Evolutionary conservation across 1,140 invertebrate genomes (phyloP).

Genomic region (Arctopsyche grandis): DNA sequence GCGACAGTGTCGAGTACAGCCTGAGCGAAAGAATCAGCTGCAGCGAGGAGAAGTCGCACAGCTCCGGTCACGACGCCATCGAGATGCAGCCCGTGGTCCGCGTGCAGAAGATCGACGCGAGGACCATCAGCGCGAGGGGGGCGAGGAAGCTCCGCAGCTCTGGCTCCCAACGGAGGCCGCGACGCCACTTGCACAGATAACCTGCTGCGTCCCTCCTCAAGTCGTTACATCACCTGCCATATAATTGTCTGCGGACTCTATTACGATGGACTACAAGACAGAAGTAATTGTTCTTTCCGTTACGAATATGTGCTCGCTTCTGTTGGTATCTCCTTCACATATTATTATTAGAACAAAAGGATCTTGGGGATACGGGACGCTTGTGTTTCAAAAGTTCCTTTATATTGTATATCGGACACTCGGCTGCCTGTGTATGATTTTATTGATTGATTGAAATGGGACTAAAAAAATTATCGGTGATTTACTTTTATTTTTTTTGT

Average conservation of each 20-base stretch:
- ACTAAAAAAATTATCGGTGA: neutral
- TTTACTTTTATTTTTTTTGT: neutral
- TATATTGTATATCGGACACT: neutral
- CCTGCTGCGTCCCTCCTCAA: constrained; percentile 52
- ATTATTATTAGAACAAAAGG: neutral
- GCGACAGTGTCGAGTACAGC: constrained; percentile 32
- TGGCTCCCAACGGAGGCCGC: constrained; percentile 45
- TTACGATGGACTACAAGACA: constrained; percentile 26
- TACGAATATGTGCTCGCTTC: neutral
- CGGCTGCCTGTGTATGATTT: constrained; percentile 7
- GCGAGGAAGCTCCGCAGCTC: constrained; percentile 57
- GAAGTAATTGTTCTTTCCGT: neutral
- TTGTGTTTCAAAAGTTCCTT: constrained; percentile 46
- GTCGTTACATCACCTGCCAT: constrained; percentile 29
- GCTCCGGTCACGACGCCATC: constrained; percentile 46
- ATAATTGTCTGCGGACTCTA: constrained; percentile 33
- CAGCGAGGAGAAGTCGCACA: constrained; percentile 52
- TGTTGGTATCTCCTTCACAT: constrained; percentile 12
- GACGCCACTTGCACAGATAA: constrained; percentile 57
- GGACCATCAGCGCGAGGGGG: constrained; percentile 53
- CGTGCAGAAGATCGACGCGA: constrained; percentile 61
- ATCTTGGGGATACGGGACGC: constrained; percentile 47
- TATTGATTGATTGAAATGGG: neutral
- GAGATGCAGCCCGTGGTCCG: constrained; percentile 63
- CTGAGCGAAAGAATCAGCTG: constrained; percentile 24